Percentiles rank a stretch among this genome's conserved stretches.
phyloP scores from a whole-genome alignment of 2,797 vertebrate species.

The Apodemus agrarius region DNA sequence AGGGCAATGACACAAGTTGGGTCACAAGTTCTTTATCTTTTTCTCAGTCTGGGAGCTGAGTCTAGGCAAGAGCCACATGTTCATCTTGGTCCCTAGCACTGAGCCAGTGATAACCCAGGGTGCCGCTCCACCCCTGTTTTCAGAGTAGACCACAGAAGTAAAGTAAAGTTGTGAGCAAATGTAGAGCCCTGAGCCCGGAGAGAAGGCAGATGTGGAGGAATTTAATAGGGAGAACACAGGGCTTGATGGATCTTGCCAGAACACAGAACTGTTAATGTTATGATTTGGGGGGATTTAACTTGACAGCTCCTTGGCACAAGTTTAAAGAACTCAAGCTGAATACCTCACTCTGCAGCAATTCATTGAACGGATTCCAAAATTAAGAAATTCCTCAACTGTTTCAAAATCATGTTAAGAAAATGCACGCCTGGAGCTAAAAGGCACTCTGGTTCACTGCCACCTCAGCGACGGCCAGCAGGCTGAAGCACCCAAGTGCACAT shows the following conservation, averaged over 20 bases:
- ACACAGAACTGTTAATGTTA: slow-evolving; percentile 66
- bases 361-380: slow-evolving; percentile 76
- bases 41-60: not conserved
- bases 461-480: not conserved
- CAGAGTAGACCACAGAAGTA: not conserved
- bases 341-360: slow-evolving; percentile 75
- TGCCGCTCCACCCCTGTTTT: not conserved
- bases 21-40: not conserved
- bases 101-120: not conserved
- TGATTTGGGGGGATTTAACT: slow-evolving; percentile 60
- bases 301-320: slow-evolving; percentile 77
- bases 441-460: slow-evolving; percentile 27
- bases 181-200: not conserved
- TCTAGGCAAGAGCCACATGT: not conserved
- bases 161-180: slow-evolving; percentile 13
- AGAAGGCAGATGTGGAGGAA: slow-evolving; percentile 58
- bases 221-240: slow-evolving; percentile 49
- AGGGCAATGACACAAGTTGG: too few species aligned
- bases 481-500: not conserved
- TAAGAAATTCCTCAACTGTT: slow-evolving; percentile 76
- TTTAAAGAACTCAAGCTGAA: slow-evolving; percentile 72
- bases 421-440: slow-evolving; percentile 34
- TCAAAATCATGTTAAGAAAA: slow-evolving; percentile 69
- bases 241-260: slow-evolving; percentile 79
- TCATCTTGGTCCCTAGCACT: not conserved